Evolutionary conservation across 2,888 invertebrate species (phyloP), one percentile per base, ranked within the genome.

Genomic region (Acrobasis repandana): DNA sequence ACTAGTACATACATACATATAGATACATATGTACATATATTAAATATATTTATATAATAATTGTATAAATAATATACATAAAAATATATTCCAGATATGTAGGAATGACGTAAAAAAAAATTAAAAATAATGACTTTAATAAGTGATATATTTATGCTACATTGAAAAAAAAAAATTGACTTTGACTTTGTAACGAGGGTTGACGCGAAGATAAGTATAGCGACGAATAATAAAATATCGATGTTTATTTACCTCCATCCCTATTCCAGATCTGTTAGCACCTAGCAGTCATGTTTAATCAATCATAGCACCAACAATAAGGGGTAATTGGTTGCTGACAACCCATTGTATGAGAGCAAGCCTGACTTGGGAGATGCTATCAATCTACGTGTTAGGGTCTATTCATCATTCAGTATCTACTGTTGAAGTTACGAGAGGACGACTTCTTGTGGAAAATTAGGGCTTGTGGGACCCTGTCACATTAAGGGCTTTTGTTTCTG

Each of bases 211-310:
- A 20, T 20, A 20, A 3, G 4, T 28, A 28, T 38, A 38, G 9
- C n/a, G 14, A 43, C n/a, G 6, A 43, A n/a, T n/a, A 8, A 3
- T 14, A n/a, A 20, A 2, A 14, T 36, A 36, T 52, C 52, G 52
- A 52, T 16, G 36, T 10, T 43, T 20, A 18, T 9, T 20, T 18
- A 38, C 14, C 3, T 9, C 51, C 15, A 33, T 51, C 51, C 14
- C 51, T 51, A 51, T 15, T n/a, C 15, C 8, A 20, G 18, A 51
- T 51, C n/a, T 51, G 54, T 54, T 54, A 18, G 54, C 38, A 54
- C 38, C 38, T 43, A 38, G 38, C 54, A 54, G 54, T 54, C 54
- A 54, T 18, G 54, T 54, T 54, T 54, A 54, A 54, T 54, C 54
- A 54, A 54, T 54, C 54, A 54, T 38, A 38, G 20, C 3, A 38